These are phyloP conservation scores for Rapana venosa DNA, from an alignment of 2,888 invertebrate genomes.

Conservation along the genomic window DNA sequence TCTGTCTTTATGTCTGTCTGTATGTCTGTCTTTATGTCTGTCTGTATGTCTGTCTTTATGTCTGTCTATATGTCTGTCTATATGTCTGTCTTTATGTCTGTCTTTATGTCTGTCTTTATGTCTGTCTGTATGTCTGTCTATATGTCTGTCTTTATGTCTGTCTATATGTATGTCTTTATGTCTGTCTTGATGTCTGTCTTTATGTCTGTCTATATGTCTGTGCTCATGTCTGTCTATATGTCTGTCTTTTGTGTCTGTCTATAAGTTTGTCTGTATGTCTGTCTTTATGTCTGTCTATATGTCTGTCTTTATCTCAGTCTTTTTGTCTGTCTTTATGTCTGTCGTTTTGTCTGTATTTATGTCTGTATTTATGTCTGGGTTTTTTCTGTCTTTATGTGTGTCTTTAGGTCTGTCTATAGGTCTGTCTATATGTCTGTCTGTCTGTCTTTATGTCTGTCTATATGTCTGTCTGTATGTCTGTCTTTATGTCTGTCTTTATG, in stretches of 20 bases:
- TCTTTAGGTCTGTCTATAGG: no score
- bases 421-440: no score
- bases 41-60: neutral
- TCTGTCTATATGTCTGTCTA: neutral
- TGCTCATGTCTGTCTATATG: neutral
- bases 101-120: neutral
- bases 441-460: no score
- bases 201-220: neutral
- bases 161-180: neutral
- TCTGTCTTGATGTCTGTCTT: neutral
- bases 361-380: no score
- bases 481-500: no score
- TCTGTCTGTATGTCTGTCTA: neutral
- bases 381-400: no score
- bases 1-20: neutral
- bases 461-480: no score
- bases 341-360: neutral
- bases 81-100: neutral
- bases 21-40: neutral
- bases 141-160: neutral
- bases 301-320: neutral
- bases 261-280: neutral
- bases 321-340: neutral
- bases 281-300: neutral
- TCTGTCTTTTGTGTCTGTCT: neutral